Evolutionary conservation across 2,113 vertebrate species (phyloP).

Genomic region (Notechis scutatus): DNA sequence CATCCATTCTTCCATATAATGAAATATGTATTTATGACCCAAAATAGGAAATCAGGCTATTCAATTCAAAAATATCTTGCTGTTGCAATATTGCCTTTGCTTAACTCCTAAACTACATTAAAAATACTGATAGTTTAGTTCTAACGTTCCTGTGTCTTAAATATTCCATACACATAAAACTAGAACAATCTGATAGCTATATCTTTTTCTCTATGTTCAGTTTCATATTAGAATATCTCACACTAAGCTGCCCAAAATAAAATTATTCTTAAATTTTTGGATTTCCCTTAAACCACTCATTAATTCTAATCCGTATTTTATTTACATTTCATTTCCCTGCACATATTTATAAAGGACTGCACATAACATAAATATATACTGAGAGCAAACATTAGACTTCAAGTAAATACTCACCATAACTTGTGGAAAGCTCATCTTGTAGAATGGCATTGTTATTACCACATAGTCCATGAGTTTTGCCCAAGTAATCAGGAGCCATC

Average conservation of each 20-base stretch:
- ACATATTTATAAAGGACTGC: neutral
- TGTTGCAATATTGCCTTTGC: neutral
- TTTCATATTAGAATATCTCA: neutral
- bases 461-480: slow-evolving; percentile 86
- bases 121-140: neutral
- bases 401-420: slow-evolving; percentile 78
- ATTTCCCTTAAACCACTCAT: neutral
- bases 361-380: neutral
- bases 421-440: slow-evolving; percentile 90
- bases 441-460: slow-evolving; percentile 92
- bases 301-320: neutral
- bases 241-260: neutral
- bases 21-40: neutral
- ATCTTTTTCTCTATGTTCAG: neutral
- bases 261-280: neutral
- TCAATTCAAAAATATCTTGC: neutral
- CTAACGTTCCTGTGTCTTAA: neutral
- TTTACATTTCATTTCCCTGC: neutral
- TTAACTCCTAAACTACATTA: neutral
- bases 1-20: neutral
- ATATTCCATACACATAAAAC: neutral
- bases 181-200: neutral
- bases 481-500: slow-evolving; percentile 88
- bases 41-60: neutral
- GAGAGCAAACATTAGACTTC: neutral